These are phyloP conservation scores for Rhynchonycteris naso DNA, from an alignment of 2,797 vertebrate genomes.

Conservation along the genomic window DNA sequence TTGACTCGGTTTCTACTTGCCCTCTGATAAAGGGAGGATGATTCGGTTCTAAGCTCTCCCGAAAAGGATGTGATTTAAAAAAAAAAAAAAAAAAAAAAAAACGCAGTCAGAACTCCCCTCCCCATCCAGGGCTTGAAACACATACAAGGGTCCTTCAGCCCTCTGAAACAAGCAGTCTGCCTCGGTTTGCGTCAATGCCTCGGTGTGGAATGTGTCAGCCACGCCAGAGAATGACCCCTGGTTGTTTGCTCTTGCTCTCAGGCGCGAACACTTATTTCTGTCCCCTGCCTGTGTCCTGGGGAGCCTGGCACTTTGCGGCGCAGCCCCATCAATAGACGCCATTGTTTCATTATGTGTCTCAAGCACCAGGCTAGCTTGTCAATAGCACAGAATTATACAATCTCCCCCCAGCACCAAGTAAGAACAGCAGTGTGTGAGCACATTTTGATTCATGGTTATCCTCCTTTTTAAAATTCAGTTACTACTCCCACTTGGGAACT, in stretches of 20 bases:
- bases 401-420: background rate
- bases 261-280: background rate
- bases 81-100: background rate
- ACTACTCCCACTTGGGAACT: background rate
- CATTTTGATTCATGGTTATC: background rate
- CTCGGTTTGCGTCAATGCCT: fast-evolving
- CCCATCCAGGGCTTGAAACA: background rate
- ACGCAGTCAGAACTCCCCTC: background rate
- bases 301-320: background rate
- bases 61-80: background rate
- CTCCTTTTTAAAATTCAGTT: conserved; percentile 49
- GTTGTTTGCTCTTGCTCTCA: background rate
- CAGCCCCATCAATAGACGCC: background rate
- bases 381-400: conserved; percentile 26
- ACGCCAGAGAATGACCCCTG: background rate
- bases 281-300: background rate
- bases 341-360: conserved; percentile 51
- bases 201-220: background rate
- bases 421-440: conserved; percentile 4
- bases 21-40: background rate
- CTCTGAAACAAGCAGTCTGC: no score
- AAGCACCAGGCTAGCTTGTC: conserved; percentile 39
- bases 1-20: background rate
- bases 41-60: background rate
- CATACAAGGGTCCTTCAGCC: background rate